These are phyloP conservation scores for Martes martes DNA, from an alignment of 2,113 vertebrate genomes.

Conservation along the genomic window DNA sequence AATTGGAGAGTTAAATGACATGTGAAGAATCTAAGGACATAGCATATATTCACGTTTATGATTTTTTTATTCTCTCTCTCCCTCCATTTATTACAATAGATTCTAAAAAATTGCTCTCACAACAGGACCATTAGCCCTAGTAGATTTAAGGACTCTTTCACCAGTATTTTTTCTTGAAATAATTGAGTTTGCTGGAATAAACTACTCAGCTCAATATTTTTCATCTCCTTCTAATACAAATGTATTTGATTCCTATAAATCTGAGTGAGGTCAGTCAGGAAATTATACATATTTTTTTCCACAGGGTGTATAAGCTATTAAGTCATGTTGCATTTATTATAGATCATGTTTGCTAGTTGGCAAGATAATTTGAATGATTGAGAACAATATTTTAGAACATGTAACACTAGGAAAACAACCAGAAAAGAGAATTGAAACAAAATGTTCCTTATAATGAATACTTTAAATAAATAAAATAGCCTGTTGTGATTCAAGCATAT, in stretches of 20 bases:
- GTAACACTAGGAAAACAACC: constrained; percentile 2
- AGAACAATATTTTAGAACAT: constrained; percentile 48
- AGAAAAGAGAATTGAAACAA: constrained; percentile 24
- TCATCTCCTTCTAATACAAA: constrained; percentile 61
- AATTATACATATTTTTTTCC: constrained; percentile 66
- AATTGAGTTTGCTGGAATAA: constrained; percentile 65
- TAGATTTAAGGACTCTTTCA: constrained; percentile 55
- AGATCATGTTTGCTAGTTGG: constrained; percentile 66
- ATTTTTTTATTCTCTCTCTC: background rate
- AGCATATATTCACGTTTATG: constrained; percentile 47
- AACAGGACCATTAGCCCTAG: constrained; percentile 42
- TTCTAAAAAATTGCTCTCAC: constrained; percentile 22
- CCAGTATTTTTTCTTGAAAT: constrained; percentile 57
- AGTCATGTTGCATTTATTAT: constrained; percentile 61
- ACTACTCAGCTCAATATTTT: constrained; percentile 62
- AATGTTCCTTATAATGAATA: background rate
- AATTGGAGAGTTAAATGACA: constrained; percentile 13
- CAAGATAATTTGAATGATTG: constrained; percentile 61
- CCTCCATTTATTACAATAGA: constrained; percentile 44
- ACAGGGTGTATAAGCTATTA: constrained; percentile 47
- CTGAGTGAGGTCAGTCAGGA: constrained; percentile 52
- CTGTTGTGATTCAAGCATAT: background rate
- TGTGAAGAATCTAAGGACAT: constrained; percentile 5
- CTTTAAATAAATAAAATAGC: background rate
- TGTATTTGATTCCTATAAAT: constrained; percentile 73